These are phyloP conservation scores for Drosophila borborema DNA, from an alignment of 2,888 invertebrate genomes.

Conservation along the genomic window DNA sequence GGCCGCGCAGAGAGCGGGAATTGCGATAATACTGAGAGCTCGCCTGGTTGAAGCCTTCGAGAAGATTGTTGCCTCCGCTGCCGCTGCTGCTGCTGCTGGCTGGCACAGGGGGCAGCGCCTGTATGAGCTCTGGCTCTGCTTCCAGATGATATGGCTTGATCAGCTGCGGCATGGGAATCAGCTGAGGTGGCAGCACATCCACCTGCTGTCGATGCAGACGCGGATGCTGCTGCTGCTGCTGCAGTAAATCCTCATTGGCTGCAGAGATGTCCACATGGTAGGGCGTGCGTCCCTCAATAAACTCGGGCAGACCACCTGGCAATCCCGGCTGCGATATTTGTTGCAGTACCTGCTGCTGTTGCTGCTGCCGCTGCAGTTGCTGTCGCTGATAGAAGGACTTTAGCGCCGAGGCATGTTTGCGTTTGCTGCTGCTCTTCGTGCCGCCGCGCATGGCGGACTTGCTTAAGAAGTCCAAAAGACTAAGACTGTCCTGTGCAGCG, in stretches of 20 bases:
- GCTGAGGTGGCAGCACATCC: slow-evolving; percentile 83
- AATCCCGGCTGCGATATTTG: slow-evolving; percentile 23
- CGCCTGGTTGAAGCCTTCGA: slow-evolving; percentile 68
- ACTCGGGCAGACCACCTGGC: slow-evolving; percentile 82
- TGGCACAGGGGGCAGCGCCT: slow-evolving; percentile 77
- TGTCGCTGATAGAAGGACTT: slow-evolving; percentile 61
- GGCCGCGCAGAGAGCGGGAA: slow-evolving; percentile 75
- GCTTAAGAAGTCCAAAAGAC: slow-evolving; percentile 79
- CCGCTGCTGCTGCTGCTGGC: slow-evolving; percentile 39
- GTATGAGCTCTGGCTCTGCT: slow-evolving; percentile 81
- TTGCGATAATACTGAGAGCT: slow-evolving; percentile 74
- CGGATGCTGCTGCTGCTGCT: slow-evolving; percentile 39
- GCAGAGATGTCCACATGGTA: slow-evolving; percentile 88
- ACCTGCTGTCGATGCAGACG: slow-evolving; percentile 83
- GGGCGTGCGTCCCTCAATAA: slow-evolving; percentile 89
- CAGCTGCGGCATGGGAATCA: slow-evolving; percentile 82
- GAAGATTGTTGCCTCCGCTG: slow-evolving; percentile 49
- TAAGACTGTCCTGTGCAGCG: slow-evolving; percentile 76
- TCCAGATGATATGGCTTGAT: slow-evolving; percentile 83
- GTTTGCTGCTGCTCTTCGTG: slow-evolving; percentile 56
- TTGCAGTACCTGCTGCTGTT: slow-evolving; percentile 45
- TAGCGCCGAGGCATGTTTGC: slow-evolving; percentile 58
- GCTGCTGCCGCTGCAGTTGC: slow-evolving; percentile 32
- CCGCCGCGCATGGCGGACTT: slow-evolving; percentile 73
- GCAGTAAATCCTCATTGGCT: slow-evolving; percentile 71